These are phyloP conservation scores for Pampus argenteus DNA, from an alignment of 2,797 vertebrate species.

Conservation along the genomic window DNA sequence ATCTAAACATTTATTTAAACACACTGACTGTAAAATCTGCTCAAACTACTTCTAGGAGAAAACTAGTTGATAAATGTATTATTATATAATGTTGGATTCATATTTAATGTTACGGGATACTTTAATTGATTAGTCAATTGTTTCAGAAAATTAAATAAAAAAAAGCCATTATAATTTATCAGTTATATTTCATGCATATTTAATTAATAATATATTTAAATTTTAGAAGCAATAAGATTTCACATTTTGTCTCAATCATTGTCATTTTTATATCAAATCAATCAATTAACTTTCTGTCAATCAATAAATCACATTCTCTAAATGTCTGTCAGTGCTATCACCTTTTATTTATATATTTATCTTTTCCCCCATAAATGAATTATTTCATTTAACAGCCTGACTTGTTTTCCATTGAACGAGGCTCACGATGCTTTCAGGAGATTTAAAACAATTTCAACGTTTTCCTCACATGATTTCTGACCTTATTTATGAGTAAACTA, in stretches of 20 bases:
- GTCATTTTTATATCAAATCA: not conserved
- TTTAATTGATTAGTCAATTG: not conserved
- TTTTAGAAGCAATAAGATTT: not conserved
- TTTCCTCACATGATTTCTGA: not conserved
- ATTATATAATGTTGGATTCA: too few relatives aligned
- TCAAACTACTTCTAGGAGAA: too few relatives aligned
- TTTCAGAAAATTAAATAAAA: not conserved
- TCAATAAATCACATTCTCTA: not conserved
- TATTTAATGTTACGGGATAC: not conserved
- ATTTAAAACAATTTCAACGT: not conserved
- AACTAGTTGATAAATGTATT: not conserved
- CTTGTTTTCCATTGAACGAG: not conserved
- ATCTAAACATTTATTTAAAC: not conserved
- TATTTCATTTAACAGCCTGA: not conserved
- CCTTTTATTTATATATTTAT: not conserved
- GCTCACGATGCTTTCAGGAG: not conserved
- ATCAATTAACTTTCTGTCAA: not conserved
- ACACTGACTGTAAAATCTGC: not conserved
- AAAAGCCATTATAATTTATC: not conserved
- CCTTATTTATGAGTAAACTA: not conserved
- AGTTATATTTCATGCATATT: too few relatives aligned
- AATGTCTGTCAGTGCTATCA: not conserved
- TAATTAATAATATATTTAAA: not conserved
- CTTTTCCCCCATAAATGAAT: not conserved
- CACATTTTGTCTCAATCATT: not conserved